phyloP scores from a whole-genome alignment of 2,113 vertebrate genomes.

The Zapus hudsonius region DNA sequence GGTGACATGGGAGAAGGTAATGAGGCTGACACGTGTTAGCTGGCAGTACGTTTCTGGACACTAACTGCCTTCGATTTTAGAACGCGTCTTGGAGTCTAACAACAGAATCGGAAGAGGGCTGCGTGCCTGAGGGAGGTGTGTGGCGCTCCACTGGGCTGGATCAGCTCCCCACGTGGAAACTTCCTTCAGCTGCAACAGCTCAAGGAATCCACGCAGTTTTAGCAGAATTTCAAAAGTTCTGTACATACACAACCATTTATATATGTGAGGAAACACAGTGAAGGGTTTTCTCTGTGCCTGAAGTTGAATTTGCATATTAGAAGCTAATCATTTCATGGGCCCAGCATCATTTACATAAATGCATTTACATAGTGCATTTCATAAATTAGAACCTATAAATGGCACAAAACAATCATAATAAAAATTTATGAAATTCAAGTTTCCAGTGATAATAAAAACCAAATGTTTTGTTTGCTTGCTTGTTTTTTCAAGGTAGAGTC shows the following conservation, averaged over 20 bases:
- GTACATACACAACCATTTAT: slow-evolving; percentile 13
- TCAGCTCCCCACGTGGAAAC: not conserved
- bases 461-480: slow-evolving; percentile 20
- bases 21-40: not conserved
- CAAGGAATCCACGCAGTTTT: not conserved
- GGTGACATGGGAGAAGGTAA: not conserved
- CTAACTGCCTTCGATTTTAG: not conserved
- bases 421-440: slow-evolving; percentile 54
- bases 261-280: not conserved
- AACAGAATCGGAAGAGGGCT: not conserved
- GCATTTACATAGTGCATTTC: slow-evolving; percentile 41
- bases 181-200: not conserved
- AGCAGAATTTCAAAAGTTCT: slow-evolving; percentile 40
- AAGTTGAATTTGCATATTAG: slow-evolving; percentile 24
- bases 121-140: not conserved
- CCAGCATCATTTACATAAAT: not conserved
- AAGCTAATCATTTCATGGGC: slow-evolving; percentile 26
- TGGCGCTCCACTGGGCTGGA: not conserved
- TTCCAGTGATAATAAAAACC: slow-evolving; percentile 53
- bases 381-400: slow-evolving; percentile 41
- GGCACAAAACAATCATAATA: slow-evolving; percentile 25
- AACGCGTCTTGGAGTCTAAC: not conserved
- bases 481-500: too few relatives aligned
- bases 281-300: not conserved
- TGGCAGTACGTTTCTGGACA: not conserved